Conservation (phyloP, 2,113 vertebrate species). For the Ciconia stormi region DNA sequence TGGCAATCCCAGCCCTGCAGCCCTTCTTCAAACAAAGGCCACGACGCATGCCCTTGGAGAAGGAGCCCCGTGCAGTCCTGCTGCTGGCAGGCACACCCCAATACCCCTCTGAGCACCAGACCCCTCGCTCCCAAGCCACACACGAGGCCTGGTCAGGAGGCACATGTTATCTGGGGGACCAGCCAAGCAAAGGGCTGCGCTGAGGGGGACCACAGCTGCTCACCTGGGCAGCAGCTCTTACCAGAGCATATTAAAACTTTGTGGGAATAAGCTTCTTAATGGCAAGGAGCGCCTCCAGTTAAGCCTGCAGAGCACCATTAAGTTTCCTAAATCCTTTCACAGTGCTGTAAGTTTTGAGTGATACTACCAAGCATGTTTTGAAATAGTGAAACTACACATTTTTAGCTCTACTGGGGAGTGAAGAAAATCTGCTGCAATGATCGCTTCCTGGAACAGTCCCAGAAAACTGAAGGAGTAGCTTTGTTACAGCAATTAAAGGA, state of each 20-base stretch:
- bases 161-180: not conserved
- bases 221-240: not conserved
- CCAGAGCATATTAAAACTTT: not conserved
- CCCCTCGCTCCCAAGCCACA: fast-evolving
- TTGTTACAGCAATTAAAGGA: slow-evolving; percentile 73
- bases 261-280: not conserved
- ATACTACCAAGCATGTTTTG: slow-evolving; percentile 34
- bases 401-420: slow-evolving; percentile 33
- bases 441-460: slow-evolving; percentile 55
- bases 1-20: not conserved
- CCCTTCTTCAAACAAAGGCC: not conserved
- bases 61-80: not conserved
- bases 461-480: slow-evolving; percentile 70
- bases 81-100: not conserved
- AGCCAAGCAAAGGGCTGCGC: fast-evolving
- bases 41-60: fast-evolving
- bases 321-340: not conserved
- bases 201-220: not conserved
- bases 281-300: not conserved
- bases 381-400: slow-evolving; percentile 44
- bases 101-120: not conserved
- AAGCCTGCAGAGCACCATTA: not conserved
- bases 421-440: slow-evolving; percentile 52
- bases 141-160: fast-evolving
- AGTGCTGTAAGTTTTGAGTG: not conserved